These are phyloP conservation scores for Caenorhabditis afra DNA, from an alignment of 2,888 invertebrate genomes.

Conservation along the genomic window DNA sequence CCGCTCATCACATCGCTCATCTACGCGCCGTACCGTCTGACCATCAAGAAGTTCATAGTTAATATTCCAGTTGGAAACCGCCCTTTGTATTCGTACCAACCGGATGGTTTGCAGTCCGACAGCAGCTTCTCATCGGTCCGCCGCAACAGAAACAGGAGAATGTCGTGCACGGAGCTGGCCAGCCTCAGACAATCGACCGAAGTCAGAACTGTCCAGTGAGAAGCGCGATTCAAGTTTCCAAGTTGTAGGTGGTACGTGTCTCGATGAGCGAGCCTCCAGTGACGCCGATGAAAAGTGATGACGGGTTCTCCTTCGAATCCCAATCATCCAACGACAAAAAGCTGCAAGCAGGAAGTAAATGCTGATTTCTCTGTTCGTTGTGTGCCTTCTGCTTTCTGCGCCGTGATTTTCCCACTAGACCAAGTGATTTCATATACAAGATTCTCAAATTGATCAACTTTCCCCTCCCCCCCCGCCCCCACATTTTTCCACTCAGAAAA, in stretches of 20 bases:
- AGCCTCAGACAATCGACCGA: slow-evolving; percentile 69
- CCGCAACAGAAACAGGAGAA: slow-evolving; percentile 61
- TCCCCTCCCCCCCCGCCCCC: too few species aligned
- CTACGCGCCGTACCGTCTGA: slow-evolving; percentile 80
- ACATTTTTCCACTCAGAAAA: too few species aligned
- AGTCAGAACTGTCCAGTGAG: slow-evolving; percentile 3
- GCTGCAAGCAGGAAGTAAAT: slow-evolving; percentile 50
- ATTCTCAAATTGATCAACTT: slow-evolving; percentile 10
- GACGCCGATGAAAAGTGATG: slow-evolving; percentile 62
- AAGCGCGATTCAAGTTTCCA: too few species aligned
- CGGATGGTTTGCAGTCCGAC: slow-evolving; percentile 71
- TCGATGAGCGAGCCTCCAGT: slow-evolving; percentile 67
- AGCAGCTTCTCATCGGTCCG: slow-evolving; percentile 71
- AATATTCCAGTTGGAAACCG: slow-evolving; percentile 79
- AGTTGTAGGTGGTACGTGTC: slow-evolving; percentile 61
- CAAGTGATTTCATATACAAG: not conserved
- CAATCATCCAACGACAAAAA: slow-evolving; percentile 40
- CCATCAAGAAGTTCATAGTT: slow-evolving; percentile 78
- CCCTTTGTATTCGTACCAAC: slow-evolving; percentile 75
- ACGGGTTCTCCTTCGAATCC: slow-evolving; percentile 55
- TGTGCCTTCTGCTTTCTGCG: slow-evolving; percentile 27
- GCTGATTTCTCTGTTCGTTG: slow-evolving; percentile 2
- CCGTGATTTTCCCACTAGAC: not conserved
- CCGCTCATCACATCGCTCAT: slow-evolving; percentile 79
- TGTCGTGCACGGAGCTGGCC: slow-evolving; percentile 66